Conservation (phyloP, 2,113 vertebrate genomes). For the Egretta garzetta region DNA sequence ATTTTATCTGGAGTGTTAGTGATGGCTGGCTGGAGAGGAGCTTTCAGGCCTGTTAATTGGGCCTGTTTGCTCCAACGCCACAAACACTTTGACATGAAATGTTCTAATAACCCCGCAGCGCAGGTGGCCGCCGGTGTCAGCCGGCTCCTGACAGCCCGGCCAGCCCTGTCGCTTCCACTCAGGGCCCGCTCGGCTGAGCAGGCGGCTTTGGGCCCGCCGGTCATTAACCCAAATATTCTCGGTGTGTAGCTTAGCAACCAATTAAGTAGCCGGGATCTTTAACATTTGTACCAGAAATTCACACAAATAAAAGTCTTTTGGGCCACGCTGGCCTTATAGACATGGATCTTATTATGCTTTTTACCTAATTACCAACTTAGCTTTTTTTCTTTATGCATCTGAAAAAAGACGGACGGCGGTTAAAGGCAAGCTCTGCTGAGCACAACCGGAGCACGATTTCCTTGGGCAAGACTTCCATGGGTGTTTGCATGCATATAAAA, state of each 20-base stretch:
- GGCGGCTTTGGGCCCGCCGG: constrained; percentile 73
- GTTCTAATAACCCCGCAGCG: constrained; percentile 79
- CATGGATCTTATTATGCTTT: constrained; percentile 61
- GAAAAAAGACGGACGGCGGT: background rate
- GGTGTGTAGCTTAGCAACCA: constrained; percentile 70
- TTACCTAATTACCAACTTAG: constrained; percentile 14
- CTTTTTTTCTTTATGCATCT: background rate
- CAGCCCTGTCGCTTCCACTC: constrained; percentile 81
- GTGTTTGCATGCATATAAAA: background rate
- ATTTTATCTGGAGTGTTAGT: constrained; percentile 75
- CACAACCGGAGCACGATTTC: accelerated
- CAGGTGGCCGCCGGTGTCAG: constrained; percentile 77
- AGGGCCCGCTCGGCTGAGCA: constrained; percentile 83
- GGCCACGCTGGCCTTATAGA: background rate
- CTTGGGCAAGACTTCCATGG: background rate
- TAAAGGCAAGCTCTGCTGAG: background rate
- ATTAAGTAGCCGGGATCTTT: background rate
- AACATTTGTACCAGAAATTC: background rate
- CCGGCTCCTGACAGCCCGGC: constrained; percentile 54
- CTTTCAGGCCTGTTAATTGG: constrained; percentile 83
- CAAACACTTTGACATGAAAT: constrained; percentile 74
- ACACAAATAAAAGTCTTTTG: constrained; percentile 8
- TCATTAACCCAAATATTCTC: constrained; percentile 72
- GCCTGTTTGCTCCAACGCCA: constrained; percentile 76
- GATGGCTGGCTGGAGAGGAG: constrained; percentile 78